These are phyloP conservation scores for Vireo griseus DNA, from an alignment of 2,797 vertebrate species.

Conservation along the genomic window DNA sequence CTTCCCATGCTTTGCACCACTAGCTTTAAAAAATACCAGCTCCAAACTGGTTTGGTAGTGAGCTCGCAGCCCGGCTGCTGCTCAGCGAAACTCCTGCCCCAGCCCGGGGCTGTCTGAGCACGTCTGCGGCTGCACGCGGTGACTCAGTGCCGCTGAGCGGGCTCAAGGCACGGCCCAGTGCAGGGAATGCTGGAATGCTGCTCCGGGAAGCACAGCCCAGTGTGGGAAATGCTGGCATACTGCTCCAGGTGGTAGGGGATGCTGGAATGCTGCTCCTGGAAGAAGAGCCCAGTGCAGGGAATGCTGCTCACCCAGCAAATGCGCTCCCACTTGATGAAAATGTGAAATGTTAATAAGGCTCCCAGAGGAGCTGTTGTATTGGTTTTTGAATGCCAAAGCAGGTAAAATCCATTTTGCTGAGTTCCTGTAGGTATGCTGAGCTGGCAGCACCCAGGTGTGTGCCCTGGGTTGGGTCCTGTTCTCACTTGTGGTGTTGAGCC, in stretches of 20 bases:
- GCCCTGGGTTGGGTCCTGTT: neutral
- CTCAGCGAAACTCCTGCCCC: neutral
- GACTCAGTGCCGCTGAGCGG: neutral
- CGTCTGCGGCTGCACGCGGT: fast-evolving
- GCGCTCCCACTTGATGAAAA: neutral
- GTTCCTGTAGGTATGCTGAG: neutral
- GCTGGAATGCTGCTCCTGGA: neutral
- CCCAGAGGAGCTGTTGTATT: neutral
- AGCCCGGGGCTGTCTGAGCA: neutral
- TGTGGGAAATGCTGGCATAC: neutral
- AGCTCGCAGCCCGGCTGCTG: neutral
- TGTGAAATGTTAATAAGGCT: neutral
- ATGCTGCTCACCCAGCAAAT: neutral
- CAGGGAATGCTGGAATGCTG: neutral
- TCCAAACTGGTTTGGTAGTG: neutral
- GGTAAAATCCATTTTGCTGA: neutral
- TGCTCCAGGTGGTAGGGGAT: neutral
- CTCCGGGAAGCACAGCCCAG: neutral
- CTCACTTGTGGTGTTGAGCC: neutral
- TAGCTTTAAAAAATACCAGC: neutral
- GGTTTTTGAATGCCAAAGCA: neutral
- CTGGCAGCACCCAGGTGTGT: neutral
- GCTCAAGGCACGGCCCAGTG: neutral
- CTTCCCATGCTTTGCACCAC: neutral
- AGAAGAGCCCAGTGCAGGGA: neutral